Percentiles rank a stretch among this genome's conserved stretches.
These are phyloP conservation scores for Anorthoa munda DNA, from an alignment of 2,888 invertebrate species.

Conservation along the genomic window DNA sequence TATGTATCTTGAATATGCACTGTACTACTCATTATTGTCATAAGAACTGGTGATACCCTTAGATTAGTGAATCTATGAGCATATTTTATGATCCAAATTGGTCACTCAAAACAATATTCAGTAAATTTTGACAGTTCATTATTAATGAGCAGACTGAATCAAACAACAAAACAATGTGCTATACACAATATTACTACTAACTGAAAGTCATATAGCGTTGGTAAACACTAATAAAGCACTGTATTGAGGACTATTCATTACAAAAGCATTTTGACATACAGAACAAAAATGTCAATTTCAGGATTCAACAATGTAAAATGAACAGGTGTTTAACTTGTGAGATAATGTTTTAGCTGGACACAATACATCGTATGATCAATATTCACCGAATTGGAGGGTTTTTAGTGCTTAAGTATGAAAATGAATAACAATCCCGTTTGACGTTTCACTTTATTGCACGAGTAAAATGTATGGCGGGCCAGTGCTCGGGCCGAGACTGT, in stretches of 20 bases:
- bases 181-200: conserved; percentile 35
- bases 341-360: conserved; percentile 66
- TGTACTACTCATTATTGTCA: not conserved
- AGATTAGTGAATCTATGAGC: not conserved
- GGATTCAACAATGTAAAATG: conserved; percentile 64
- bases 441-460: conserved; percentile 88
- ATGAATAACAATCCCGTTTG: conserved; percentile 84
- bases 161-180: conserved; percentile 67
- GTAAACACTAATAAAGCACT: conserved; percentile 34
- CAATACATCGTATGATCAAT: conserved; percentile 51
- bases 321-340: conserved; percentile 56
- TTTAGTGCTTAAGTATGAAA: conserved; percentile 70
- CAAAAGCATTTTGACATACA: conserved; percentile 73
- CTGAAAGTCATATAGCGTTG: conserved; percentile 20
- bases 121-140: conserved; percentile 60
- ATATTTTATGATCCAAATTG: conserved; percentile 17
- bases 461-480: conserved; percentile 89
- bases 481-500: conserved; percentile 71
- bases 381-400: conserved; percentile 47
- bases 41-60: not conserved
- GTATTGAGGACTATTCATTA: conserved; percentile 58
- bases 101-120: conserved; percentile 23
- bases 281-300: conserved; percentile 76
- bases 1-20: not conserved
- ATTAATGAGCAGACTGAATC: conserved; percentile 49